Evolutionary conservation across 2,797 vertebrate species (phyloP).

Genomic region (Morelia viridis): DNA sequence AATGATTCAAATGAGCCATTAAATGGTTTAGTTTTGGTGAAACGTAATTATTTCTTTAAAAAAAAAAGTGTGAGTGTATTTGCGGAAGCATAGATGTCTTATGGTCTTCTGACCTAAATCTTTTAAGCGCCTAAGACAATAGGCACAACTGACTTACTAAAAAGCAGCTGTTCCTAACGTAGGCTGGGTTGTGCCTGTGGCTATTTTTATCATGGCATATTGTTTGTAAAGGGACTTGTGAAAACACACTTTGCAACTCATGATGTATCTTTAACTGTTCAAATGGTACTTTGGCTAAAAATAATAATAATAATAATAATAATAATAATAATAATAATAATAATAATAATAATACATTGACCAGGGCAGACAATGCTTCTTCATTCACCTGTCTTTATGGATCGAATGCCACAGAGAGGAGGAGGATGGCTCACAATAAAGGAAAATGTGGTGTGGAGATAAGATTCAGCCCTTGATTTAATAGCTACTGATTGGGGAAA

Average conservation of each 20-base stretch:
- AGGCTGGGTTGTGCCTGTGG: background rate
- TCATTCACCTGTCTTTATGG: background rate
- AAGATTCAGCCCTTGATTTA: background rate
- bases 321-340: no score
- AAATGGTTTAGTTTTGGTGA: background rate
- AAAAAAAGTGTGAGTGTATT: background rate
- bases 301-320: background rate
- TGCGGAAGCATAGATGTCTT: background rate
- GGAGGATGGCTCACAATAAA: constrained; percentile 63
- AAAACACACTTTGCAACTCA: background rate
- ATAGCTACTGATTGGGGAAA: background rate
- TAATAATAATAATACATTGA: background rate
- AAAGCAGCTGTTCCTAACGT: background rate
- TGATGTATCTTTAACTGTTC: background rate
- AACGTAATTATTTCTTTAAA: background rate
- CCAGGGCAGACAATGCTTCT: constrained; percentile 3
- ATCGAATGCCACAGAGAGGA: constrained; percentile 6
- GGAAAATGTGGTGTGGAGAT: constrained; percentile 19
- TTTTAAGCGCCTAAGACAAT: background rate
- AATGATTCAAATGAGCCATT: background rate
- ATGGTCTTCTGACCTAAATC: background rate
- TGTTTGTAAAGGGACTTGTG: background rate
- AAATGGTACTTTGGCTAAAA: background rate
- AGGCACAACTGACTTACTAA: background rate
- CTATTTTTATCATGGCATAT: background rate